phyloP scores from a whole-genome alignment of 64 coral and sea anemone genomes.

The Montipora capricornis region DNA sequence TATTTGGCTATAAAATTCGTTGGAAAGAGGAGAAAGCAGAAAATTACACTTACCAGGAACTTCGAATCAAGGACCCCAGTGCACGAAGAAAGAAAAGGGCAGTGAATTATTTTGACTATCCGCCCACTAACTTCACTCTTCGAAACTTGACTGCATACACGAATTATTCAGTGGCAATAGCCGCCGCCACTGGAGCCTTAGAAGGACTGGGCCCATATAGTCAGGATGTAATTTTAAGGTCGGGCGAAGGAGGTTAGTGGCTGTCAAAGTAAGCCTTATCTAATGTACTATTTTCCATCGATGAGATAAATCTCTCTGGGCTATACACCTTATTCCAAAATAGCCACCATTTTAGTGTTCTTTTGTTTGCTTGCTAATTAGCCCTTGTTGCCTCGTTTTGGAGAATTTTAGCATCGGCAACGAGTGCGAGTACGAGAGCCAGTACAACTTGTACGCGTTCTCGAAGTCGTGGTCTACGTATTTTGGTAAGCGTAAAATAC shows the following conservation, averaged over 20 bases:
- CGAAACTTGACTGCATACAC: constrained; percentile 51
- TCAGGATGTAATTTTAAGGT: not conserved
- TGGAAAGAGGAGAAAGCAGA: not conserved
- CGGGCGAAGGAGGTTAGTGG: constrained; percentile 53
- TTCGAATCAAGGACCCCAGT: too few relatives aligned
- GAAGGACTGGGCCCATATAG: constrained; percentile 5
- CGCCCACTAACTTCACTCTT: not conserved
- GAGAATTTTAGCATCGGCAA: too few relatives aligned
- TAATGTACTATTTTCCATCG: not conserved
- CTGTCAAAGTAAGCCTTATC: not conserved
- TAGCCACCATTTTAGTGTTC: too few relatives aligned
- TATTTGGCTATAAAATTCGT: not conserved
- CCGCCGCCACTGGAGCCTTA: constrained; percentile 17
- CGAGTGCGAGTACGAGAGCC: too few relatives aligned
- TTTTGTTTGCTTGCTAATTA: too few relatives aligned
- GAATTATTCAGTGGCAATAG: constrained; percentile 69
- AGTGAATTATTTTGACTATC: not conserved
- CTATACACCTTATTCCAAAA: too few relatives aligned
- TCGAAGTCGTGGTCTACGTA: too few relatives aligned
- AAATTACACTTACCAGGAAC: too few relatives aligned
- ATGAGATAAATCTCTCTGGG: too few relatives aligned
- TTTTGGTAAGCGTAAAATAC: too few relatives aligned
- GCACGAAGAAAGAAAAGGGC: not conserved
- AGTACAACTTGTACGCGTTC: too few relatives aligned
- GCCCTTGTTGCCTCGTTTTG: too few relatives aligned